Evolutionary conservation across 2,797 vertebrate species (phyloP).

Genomic region (Ispidina lecontei): DNA sequence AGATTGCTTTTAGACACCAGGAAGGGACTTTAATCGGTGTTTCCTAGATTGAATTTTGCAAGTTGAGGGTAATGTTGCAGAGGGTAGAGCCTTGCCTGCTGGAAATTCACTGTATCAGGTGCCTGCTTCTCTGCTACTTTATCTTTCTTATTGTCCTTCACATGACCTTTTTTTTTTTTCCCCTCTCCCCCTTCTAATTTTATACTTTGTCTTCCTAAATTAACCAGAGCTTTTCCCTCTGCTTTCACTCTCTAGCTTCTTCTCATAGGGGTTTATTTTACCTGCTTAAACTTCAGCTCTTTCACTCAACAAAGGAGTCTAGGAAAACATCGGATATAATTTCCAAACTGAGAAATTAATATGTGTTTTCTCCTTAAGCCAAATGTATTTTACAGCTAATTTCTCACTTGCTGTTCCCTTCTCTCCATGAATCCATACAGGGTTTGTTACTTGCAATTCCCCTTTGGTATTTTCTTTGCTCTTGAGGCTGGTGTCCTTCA

Average conservation of each 20-base stretch:
- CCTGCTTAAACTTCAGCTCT: background rate
- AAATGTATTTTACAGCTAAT: background rate
- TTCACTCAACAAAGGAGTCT: background rate
- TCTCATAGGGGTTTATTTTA: background rate
- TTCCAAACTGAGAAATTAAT: background rate
- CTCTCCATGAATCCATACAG: background rate
- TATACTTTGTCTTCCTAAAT: background rate
- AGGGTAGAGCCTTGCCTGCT: background rate
- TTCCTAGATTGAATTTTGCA: background rate
- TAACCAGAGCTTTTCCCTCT: background rate
- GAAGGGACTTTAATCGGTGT: background rate
- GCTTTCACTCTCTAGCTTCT: background rate
- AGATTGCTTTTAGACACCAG: background rate
- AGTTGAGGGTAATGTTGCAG: background rate
- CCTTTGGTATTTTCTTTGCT: slow-evolving; percentile 49
- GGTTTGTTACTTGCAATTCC: slow-evolving; percentile 52
- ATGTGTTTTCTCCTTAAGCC: background rate
- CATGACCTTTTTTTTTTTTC: no score
- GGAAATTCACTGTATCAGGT: background rate
- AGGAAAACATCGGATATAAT: background rate
- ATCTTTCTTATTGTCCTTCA: background rate
- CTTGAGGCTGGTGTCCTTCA: slow-evolving; percentile 39
- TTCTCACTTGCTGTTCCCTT: background rate
- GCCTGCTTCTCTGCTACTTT: background rate
- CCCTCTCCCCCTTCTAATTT: background rate